Evolutionary conservation across 2,888 invertebrate species (phyloP), one percentile per base, ranked within the genome.

Genomic region (Reticulitermes lucifugus): DNA sequence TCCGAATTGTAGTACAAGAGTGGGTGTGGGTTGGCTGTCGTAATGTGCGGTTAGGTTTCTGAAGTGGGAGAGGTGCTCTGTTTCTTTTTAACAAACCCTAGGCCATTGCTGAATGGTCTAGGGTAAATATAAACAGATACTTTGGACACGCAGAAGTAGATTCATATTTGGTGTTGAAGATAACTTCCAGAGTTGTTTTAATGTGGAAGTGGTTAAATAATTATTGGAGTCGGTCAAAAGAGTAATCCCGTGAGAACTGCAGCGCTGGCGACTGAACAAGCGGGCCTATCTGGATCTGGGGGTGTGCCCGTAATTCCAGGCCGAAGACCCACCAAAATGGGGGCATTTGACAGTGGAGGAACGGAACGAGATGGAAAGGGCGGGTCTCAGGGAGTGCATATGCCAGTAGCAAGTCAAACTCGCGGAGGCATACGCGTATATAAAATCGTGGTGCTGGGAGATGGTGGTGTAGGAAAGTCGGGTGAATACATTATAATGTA

Each of bases 381-480:
- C 79, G 79, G 83, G 65, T 80, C 85, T 60, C 86, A 84, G 65
- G 79, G 75, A 46, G 79, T 83, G n/a, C 85, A 85, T 29, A 83
- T 83, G 65, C 55, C 82, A 77, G 79, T 65, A 60, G 79, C 86
- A 29, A 84, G 86, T 81, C 86, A 87, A 85, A 92, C 88, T 4
- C 91, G 93, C 88, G 94, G 95, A 89, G 96, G 96, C 60, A 93
- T 96, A 88, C 93, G 96, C 88, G 96, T 96, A 88, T 98, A 96
- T 92, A 97, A 97, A 92, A 96, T 97, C 89, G 98, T 98, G 87
- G 97, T 98, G 88, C 93, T 98, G 85, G 97, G 97, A 80, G 98
- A 97, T 91, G 98, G 97, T 79, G 98, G 97, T 88, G 97, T 98
- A 88, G 98, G 98, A 90, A 98, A 98, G 92, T 97, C 97, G 90